phyloP scores from a whole-genome alignment of 2,797 vertebrate genomes.

The Phrynocephalus vlangalii region DNA sequence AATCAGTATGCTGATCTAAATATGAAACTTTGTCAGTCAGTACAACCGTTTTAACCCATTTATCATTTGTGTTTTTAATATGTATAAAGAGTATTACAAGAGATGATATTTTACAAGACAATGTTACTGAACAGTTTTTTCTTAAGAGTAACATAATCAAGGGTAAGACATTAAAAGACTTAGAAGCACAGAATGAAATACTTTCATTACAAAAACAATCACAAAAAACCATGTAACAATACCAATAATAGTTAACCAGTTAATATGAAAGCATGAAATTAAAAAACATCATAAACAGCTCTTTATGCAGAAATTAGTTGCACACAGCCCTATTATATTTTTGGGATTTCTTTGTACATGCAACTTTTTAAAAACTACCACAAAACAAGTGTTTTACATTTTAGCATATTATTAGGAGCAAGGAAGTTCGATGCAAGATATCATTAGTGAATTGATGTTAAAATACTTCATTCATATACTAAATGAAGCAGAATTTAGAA shows the following conservation, averaged over 20 bases:
- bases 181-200: not conserved
- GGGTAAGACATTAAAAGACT: not conserved
- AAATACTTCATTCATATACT: not conserved
- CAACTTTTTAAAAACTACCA: too few species aligned
- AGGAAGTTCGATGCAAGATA: not conserved
- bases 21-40: too few species aligned
- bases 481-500: not conserved
- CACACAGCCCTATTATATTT: not conserved
- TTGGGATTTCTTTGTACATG: too few species aligned
- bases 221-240: not conserved
- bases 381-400: too few species aligned
- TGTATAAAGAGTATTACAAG: not conserved
- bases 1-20: not conserved
- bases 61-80: not conserved
- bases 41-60: not conserved
- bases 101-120: not conserved
- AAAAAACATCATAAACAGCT: not conserved
- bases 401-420: too few species aligned
- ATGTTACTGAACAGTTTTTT: not conserved
- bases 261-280: not conserved
- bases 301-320: not conserved
- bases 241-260: not conserved
- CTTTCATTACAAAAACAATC: not conserved
- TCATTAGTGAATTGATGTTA: not conserved
- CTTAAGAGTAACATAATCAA: not conserved